phyloP scores from a whole-genome alignment of 53 echinoderm and acorn worm genomes.

The Antedon mediterranea region DNA sequence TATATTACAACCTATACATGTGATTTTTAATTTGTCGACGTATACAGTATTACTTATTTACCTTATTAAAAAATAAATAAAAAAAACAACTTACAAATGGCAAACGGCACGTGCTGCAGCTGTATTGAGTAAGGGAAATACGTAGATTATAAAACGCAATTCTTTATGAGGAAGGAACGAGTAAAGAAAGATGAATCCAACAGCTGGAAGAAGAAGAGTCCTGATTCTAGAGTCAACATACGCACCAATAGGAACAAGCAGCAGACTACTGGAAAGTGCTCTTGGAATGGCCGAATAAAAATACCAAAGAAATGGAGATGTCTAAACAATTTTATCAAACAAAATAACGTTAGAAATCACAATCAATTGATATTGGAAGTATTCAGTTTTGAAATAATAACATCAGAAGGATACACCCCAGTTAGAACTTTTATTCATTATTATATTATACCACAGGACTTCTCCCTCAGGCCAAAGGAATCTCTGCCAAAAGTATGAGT shows the following conservation, averaged over 20 bases:
- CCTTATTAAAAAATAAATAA: too few relatives aligned
- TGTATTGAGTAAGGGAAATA: constrained; percentile 75
- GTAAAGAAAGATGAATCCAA: constrained; percentile 82
- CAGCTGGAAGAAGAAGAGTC: constrained; percentile 43
- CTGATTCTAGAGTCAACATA: constrained; percentile 33
- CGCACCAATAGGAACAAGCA: constrained; percentile 56
- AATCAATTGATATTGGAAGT: too few relatives aligned
- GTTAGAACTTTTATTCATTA: constrained; percentile 77
- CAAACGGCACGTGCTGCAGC: constrained; percentile 54
- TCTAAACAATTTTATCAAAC: constrained; percentile 24
- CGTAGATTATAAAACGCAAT: constrained; percentile 85
- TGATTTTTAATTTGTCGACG: too few relatives aligned
- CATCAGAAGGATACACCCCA: constrained; percentile 96
- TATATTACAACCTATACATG: too few relatives aligned
- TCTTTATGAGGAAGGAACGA: constrained; percentile 93
- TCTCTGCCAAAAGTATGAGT: constrained; percentile 75
- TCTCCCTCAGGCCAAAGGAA: constrained; percentile 93
- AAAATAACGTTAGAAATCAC: not conserved
- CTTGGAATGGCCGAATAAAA: constrained; percentile 94
- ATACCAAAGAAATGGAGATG: constrained; percentile 89
- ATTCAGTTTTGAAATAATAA: too few relatives aligned
- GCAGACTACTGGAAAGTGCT: constrained; percentile 42
- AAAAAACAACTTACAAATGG: constrained; percentile 48
- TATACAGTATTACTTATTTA: too few relatives aligned
- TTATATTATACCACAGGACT: constrained; percentile 77